Base-by-base conservation (phyloP, 2,113 vertebrate species). In the Uria lomvia region DNA sequence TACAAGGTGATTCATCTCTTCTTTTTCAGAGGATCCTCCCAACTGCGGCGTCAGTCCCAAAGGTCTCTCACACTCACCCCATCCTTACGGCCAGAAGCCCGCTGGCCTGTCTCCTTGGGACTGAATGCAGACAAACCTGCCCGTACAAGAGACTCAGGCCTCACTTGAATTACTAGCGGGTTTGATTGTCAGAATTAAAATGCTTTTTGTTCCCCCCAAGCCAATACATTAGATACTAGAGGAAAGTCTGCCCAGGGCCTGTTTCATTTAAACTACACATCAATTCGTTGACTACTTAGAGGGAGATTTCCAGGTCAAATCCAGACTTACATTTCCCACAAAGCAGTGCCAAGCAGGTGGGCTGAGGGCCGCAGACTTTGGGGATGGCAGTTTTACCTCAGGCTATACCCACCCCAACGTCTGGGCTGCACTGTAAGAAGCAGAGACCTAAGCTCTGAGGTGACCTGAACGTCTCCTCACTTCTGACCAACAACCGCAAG, bases 251-350 rank as follows among this genome's bases (percentile, higher is more conserved):
- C 23, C 23, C 27, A 20, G 43, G 12, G 58, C 30, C 62, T n/a
- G 43, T 75, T 84, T 90, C 38, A 67, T 67, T 90, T 72, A 63
- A 95, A 71, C 15, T 52, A 47, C 20, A 53, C 32, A 78, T 62
- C 20, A 79, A 71, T 70, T 79, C n/a, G 67, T 1, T 60, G 66
- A 68, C 58, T 76, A 70, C 55, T 62, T 36, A 65, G 34, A 88
- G 38, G 26, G 47, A 84, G 47, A 87, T 68, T 88, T 85, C 40
- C 66, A 91, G 27, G n/a, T 73, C 45, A 72, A 8, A 26, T 85
- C 58, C 10, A 3, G 49, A 94, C 66, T 75, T 30, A 45, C 32
- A 87, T 59, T 71, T 94, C 55, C 56, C 38, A n/a, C 36, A 65
- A 43, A 4, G 1, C 26, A 55, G 20, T 24, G 49, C n/a, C 50